Conservation (phyloP, 2,113 vertebrate species). For the Microcebus lehilahytsara region DNA sequence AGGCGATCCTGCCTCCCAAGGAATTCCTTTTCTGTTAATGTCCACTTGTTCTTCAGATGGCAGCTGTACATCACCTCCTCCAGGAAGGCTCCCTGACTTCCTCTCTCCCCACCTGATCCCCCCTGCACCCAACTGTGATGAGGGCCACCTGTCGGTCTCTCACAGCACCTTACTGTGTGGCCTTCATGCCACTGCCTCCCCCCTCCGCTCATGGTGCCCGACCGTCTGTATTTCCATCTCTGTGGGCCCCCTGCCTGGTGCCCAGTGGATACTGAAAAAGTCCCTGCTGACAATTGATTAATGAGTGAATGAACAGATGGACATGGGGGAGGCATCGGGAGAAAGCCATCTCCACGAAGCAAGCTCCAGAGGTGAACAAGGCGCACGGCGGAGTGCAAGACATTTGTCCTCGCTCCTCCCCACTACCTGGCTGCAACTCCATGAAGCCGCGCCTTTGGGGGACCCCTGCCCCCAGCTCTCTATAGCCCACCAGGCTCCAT, state of each 20-base stretch:
- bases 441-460: background rate
- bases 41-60: background rate
- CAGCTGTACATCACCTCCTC: background rate
- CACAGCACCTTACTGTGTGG: no score
- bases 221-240: background rate
- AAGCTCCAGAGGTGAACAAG: background rate
- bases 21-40: background rate
- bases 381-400: background rate
- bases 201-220: no score
- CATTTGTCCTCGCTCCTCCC: background rate
- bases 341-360: background rate
- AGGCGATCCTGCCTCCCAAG: background rate
- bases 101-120: background rate
- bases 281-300: background rate
- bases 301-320: background rate
- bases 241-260: background rate
- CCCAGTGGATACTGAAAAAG: background rate
- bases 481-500: no score
- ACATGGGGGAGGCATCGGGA: background rate
- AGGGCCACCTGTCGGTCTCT: no score
- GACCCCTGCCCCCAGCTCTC: no score
- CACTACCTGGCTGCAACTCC: background rate
- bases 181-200: no score
- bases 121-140: background rate
- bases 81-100: background rate